Evolutionary conservation across 1,140 invertebrate genomes (phyloP), one percentile per base, ranked within the genome.

Genomic region (Colletes latitarsis): DNA sequence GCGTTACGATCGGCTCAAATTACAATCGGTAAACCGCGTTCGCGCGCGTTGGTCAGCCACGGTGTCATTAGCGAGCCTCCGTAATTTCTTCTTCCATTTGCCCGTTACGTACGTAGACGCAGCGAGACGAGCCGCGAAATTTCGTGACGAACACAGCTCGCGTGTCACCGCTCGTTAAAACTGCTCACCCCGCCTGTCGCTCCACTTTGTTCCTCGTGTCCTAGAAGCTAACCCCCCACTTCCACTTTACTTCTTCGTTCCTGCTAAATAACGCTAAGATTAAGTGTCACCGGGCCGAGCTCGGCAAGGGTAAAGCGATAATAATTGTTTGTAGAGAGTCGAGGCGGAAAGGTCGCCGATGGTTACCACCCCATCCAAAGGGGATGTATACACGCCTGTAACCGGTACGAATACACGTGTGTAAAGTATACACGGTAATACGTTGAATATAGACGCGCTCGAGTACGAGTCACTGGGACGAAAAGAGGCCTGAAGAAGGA

Each of bases 291-390:
- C 68, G 81, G 43, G 76, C 72, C 43, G 83, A 87, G 85, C 64
- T 74, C 77, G 85, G 81, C 64, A 86, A 89, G 86, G 88, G 88
- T 86, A 88, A 89, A 90, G 88, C 87, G 88, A 89, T 89, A 88
- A 90, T 90, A 90, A 89, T 88, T 87, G 88, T 85, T 83, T 88
- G 74, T 17, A 78, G 88, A 80, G 83, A 82, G 85, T 83, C 66
- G 77, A 78, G 71, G 68, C 41, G 66, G 77, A 81, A 82, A 85
- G 74, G 77, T 81, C 73, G 83, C 57, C 77, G 76, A 85, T 73
- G 81, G 60, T 60, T 63, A 57, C 60, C 58, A 58, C 75, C 64
- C 57, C 57, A 60, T 72, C 62, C 77, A 55, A 79, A 76, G 75
- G 82, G 46, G 71, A 63, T 63, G 82, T 55, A 30, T 70, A 49